These are phyloP conservation scores for Dicaeum eximium DNA, from an alignment of 2,113 vertebrate species.

Conservation along the genomic window DNA sequence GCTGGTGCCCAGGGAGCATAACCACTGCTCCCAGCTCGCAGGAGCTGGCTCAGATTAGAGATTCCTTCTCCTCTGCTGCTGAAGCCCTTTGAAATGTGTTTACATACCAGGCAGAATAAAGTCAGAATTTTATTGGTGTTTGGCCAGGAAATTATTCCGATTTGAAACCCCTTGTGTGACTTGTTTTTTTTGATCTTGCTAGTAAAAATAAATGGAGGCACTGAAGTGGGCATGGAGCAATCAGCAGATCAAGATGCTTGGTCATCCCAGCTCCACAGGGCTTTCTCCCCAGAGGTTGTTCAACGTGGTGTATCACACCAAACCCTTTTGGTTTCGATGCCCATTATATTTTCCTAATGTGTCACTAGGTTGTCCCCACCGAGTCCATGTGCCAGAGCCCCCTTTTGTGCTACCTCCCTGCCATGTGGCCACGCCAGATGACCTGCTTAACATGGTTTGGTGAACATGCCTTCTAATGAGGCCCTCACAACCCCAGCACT, in stretches of 20 bases:
- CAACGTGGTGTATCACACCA: accelerated
- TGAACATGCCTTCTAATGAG: neutral
- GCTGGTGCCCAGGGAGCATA: accelerated
- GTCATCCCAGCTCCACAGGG: neutral
- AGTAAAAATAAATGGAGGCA: neutral
- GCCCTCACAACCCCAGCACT: accelerated
- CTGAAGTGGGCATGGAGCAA: accelerated
- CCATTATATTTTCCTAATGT: neutral
- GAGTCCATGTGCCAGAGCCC: no score
- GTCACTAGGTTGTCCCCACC: neutral
- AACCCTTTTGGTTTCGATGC: neutral
- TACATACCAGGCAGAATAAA: neutral
- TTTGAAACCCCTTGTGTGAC: neutral
- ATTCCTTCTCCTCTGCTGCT: neutral
- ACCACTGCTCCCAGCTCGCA: neutral
- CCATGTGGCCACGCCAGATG: neutral
- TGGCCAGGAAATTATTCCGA: neutral
- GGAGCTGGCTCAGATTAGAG: neutral
- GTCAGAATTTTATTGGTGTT: neutral
- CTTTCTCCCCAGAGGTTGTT: neutral
- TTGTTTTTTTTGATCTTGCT: neutral
- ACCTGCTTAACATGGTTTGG: neutral
- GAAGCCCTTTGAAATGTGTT: neutral
- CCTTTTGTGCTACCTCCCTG: neutral
- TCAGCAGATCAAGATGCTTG: neutral